Base-by-base conservation (phyloP, 1,140 invertebrate species). In the Archivesica marissinica region DNA sequence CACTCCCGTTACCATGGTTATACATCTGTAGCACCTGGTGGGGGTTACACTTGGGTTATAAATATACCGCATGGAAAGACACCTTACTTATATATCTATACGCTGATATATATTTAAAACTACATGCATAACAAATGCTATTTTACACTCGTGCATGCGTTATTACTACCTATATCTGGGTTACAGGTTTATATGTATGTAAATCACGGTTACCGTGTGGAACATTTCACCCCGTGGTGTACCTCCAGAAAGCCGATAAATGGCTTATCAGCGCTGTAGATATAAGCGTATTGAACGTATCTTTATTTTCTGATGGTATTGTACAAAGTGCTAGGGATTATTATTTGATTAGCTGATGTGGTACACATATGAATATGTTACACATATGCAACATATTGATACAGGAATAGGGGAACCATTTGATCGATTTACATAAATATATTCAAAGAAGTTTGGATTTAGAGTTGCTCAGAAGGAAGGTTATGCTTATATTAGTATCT, bases 231-330 rank as follows among this genome's bases (percentile, higher is more conserved):
- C 59, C 59, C 15, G 30, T 64, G 20, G 59, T 7, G 59, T 64
- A 20, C 59, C 59, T 35, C 59, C 1, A 59, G 17, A 64, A 64
- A 64, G 59, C 28, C 30, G 59, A 64, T 64, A 64, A 33, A 15
- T 1, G 59, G 59, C 59, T 64, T 64, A 64, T 64, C 59, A 64
- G 59, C 59, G n/a, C 30, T 33, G 15, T 33, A 64, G 59, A 33
- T 64, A 64, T 64, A 33, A 35, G 38, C 23, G 38, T 30, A 28
- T 30, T 28, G 56, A 9, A 59, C 56, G 17, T 59, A 23, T 59
- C 25, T 6, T 25, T 17, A 28, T 30, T 59, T 7, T 59, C 25
- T 17, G 6, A 59, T n/a, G n/a, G n/a, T n/a, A n/a, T n/a, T n/a
- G n/a, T n/a, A n/a, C n/a, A n/a, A n/a, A n/a, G n/a, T n/a, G n/a